Conservation (phyloP, 1,140 invertebrate genomes). For the Elymnias hypermnestra region DNA sequence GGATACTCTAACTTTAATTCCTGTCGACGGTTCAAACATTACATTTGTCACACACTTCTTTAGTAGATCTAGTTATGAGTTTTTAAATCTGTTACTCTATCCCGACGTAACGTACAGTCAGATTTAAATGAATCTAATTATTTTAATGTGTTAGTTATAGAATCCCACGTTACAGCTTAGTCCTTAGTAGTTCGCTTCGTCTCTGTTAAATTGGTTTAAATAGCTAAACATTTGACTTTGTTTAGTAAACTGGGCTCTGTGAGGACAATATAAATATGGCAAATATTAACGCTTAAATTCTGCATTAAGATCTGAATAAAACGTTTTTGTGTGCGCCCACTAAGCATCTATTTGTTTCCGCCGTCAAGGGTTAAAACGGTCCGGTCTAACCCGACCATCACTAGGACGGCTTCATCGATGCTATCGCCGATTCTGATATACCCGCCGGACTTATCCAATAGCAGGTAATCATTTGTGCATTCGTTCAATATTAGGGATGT, state of each 20-base stretch:
- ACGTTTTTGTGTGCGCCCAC: conserved; percentile 39
- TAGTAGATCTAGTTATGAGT: too few species aligned
- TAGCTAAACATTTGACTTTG: too few species aligned
- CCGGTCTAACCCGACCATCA: conserved; percentile 74
- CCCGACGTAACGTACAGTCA: too few species aligned
- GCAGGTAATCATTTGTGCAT: conserved; percentile 79
- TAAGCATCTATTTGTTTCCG: conserved; percentile 61
- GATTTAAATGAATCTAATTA: too few species aligned
- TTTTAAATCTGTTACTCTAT: too few species aligned
- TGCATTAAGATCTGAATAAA: conserved; percentile 12
- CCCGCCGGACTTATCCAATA: conserved; percentile 81
- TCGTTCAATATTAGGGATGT: not conserved
- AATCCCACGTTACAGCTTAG: too few species aligned
- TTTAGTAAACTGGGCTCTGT: not conserved
- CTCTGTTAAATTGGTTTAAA: too few species aligned
- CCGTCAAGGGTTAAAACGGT: conserved; percentile 67
- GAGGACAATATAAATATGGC: not conserved
- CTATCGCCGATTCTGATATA: conserved; percentile 87
- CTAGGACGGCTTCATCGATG: conserved; percentile 79
- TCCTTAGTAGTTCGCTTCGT: too few species aligned
- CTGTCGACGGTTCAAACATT: too few species aligned
- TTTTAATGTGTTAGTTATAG: too few species aligned
- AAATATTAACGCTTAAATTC: conserved; percentile 1
- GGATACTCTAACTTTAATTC: too few species aligned
- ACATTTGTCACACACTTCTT: too few species aligned